phyloP scores from a whole-genome alignment of 2,113 vertebrate species.

The Calidris pugnax region DNA sequence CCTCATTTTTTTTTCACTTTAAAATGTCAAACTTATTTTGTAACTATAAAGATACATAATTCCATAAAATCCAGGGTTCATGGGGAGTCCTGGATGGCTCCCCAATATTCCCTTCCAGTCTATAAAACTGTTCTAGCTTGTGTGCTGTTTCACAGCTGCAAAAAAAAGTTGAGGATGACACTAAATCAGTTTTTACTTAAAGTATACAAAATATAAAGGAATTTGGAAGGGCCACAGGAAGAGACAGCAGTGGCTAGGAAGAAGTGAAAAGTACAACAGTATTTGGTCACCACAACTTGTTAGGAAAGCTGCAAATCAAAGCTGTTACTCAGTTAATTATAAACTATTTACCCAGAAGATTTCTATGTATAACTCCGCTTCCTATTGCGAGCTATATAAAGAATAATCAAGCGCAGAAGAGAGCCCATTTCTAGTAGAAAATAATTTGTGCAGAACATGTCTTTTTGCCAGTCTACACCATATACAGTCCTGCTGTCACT shows the following conservation, averaged over 20 bases:
- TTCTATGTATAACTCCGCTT: neutral
- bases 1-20: neutral
- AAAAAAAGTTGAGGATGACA: neutral
- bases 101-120: neutral
- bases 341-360: neutral
- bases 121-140: neutral
- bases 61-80: neutral
- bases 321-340: neutral
- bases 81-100: neutral
- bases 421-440: neutral
- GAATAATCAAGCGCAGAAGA: neutral
- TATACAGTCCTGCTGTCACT: neutral
- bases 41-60: neutral
- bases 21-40: neutral
- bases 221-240: neutral
- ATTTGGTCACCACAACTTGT: neutral
- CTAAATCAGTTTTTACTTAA: neutral
- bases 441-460: neutral
- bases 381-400: neutral
- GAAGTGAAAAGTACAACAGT: neutral
- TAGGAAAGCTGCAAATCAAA: neutral
- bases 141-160: neutral
- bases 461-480: neutral
- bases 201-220: neutral
- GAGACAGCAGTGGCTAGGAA: neutral